A percentile compares a stretch with the other conserved stretches of the same genome.
These are phyloP conservation scores for Lemur catta DNA, from an alignment of 2,797 vertebrate species.

Conservation along the genomic window DNA sequence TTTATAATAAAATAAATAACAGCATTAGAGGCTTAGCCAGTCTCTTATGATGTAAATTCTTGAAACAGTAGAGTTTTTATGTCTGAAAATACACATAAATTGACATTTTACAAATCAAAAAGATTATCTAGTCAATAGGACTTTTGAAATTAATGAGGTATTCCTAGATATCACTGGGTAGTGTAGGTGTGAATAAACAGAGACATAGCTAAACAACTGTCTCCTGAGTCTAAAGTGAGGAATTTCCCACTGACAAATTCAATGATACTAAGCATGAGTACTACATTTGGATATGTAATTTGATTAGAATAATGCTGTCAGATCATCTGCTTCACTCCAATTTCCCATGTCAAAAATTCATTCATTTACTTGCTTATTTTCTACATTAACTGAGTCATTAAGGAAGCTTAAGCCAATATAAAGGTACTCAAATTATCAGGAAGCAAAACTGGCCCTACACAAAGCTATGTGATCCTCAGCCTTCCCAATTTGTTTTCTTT, in stretches of 20 bases:
- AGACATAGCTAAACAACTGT: neutral
- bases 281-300: neutral
- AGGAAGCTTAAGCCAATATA: neutral
- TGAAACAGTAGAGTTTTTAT: neutral
- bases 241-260: neutral
- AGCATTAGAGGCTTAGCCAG: neutral
- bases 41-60: neutral
- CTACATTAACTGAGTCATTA: neutral
- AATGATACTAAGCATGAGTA: neutral
- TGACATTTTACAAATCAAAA: conserved; percentile 40
- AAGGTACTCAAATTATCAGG: neutral
- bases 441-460: neutral
- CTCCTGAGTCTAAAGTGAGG: neutral
- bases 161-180: neutral
- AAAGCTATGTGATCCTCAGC: neutral
- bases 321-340: neutral
- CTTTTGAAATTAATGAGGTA: neutral
- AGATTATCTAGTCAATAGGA: neutral
- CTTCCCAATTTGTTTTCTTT: neutral
- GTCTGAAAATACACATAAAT: neutral
- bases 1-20: neutral
- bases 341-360: neutral
- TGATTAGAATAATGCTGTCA: neutral
- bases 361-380: neutral
- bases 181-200: neutral